Base-by-base conservation (phyloP, 2,797 vertebrate species). In the Picus viridis region DNA sequence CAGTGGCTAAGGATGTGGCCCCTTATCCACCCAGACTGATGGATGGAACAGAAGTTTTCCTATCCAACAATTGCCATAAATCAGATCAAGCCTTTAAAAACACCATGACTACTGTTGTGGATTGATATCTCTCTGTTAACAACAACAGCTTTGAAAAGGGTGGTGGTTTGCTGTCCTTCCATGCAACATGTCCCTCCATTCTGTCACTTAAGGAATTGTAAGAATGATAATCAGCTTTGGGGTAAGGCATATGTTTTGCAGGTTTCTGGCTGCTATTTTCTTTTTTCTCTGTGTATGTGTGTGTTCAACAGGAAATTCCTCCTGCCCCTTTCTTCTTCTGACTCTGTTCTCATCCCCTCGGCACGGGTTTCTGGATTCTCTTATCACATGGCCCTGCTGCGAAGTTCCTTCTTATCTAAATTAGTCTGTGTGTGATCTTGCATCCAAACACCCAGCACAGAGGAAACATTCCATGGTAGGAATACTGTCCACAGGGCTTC, bases 381-480 rank as follows among this genome's bases (percentile, higher is more conserved):
- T 95, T 96, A 97, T 89, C 95, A 81, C 43, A 76, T 11, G 14
- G 39, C 58, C 85, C 85, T 91, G 49, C 61, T 89, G 79, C 92
- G 91, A 88, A 95, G 70, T 73, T 95, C 81, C 63, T 79, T 94
- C 91, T 88, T 95, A 95, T 93, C 95, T 96, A 94, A 97, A 97
- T 83, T 65, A 95, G 73, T 39, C 39, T 20, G 24, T 73, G 47
- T 93, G 90, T 79, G 88, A 93, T 93, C 93, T 94, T 87, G 83
- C 62, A 87, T 93, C 74, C 88, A 85, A 95, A 91, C 1, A 3
- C 63, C n/a, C 62, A 92, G 92, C 59, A 26, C 19, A 67, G 65
- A 81, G 88, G 71, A 94, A 91, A 85, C 12, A 45, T 90, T 90
- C 75, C 67, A 90, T 77, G 62, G 64, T 63, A 89, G 87, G 41